Conservation (phyloP, 2,113 vertebrate species). For the Oriolus oriolus region DNA sequence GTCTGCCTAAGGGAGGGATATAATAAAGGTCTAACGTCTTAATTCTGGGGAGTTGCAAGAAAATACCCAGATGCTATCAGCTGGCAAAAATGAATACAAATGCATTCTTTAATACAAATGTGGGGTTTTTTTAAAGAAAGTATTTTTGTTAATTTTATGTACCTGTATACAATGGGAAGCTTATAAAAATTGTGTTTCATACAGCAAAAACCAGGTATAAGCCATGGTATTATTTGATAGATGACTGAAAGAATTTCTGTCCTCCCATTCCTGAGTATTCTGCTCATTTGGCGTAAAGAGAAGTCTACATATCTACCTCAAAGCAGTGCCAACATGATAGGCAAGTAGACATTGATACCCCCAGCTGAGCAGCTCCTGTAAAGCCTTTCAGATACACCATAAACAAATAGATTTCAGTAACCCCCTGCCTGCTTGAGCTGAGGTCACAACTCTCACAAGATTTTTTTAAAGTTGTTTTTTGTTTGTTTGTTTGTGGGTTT, state of each 20-base stretch:
- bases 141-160: neutral
- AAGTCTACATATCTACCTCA: slow-evolving; percentile 32
- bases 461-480: neutral
- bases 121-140: neutral
- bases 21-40: neutral
- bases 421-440: neutral
- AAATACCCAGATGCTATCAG: neutral
- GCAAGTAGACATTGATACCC: neutral
- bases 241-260: neutral
- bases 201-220: neutral
- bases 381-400: neutral
- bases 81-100: neutral
- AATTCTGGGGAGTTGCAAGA: neutral
- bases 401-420: neutral
- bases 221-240: neutral
- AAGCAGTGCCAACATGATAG: slow-evolving; percentile 6
- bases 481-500: neutral
- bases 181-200: neutral
- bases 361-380: neutral
- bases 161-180: neutral
- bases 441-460: neutral
- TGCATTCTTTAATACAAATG: neutral
- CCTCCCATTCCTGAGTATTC: neutral
- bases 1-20: neutral
- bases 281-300: neutral